These are phyloP conservation scores for Strix aluco DNA, from an alignment of 2,113 vertebrate genomes.

Conservation along the genomic window DNA sequence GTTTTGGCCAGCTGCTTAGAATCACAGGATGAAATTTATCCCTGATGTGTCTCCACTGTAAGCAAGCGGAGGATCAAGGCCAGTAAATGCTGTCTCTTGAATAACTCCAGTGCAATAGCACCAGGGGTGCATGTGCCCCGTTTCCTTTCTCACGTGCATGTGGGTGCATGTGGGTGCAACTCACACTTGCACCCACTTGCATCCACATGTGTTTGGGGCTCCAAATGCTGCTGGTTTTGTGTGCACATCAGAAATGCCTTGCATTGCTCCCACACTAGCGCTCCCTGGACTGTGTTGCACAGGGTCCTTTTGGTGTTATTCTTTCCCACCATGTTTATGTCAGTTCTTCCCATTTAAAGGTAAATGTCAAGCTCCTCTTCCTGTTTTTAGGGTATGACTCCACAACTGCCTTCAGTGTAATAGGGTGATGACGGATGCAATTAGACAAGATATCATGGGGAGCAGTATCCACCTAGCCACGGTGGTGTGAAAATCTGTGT, in stretches of 20 bases:
- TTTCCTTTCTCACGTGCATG: neutral
- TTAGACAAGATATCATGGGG: neutral
- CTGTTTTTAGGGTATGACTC: neutral
- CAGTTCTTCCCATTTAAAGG: neutral
- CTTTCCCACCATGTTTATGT: neutral
- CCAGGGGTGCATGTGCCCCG: fast-evolving
- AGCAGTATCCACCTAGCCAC: neutral
- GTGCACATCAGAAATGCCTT: neutral
- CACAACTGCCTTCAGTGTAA: neutral
- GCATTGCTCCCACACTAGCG: neutral
- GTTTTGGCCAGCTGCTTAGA: conserved; percentile 40
- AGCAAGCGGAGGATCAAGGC: neutral
- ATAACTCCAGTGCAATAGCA: neutral
- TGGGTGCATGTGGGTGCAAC: neutral
- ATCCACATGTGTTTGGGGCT: neutral
- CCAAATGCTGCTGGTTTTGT: neutral
- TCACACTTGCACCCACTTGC: neutral
- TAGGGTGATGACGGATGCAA: neutral
- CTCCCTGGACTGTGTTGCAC: neutral
- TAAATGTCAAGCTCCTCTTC: neutral
- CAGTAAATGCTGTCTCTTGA: neutral
- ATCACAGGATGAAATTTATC: neutral
- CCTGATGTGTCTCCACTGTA: neutral
- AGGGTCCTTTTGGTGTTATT: neutral
- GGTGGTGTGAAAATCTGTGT: neutral